phyloP scores from a whole-genome alignment of 1,140 invertebrate genomes.

The Zaprionus vittiger region DNA sequence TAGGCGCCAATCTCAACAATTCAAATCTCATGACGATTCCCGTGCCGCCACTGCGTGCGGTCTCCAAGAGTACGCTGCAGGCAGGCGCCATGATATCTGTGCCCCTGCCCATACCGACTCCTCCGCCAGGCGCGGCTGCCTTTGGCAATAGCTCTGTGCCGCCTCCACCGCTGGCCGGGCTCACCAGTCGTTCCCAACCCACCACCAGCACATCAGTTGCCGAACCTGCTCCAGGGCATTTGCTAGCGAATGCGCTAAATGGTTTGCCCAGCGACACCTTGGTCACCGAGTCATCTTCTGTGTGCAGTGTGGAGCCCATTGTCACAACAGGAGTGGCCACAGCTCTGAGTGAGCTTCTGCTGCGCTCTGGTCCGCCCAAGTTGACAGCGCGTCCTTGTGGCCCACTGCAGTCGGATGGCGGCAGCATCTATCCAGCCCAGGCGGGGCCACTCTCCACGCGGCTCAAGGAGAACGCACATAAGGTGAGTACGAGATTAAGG shows the following conservation, averaged over 20 bases:
- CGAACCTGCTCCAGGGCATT: slow-evolving; percentile 19
- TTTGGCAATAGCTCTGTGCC: slow-evolving; percentile 10
- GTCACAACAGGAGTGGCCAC: slow-evolving; percentile 70
- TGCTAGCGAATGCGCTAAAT: slow-evolving; percentile 60
- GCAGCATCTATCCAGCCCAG: slow-evolving; percentile 79
- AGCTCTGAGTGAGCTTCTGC: slow-evolving; percentile 78
- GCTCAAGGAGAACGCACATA: slow-evolving; percentile 85
- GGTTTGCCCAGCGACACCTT: slow-evolving; percentile 46
- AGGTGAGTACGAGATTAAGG: slow-evolving; percentile 65
- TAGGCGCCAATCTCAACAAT: slow-evolving; percentile 28
- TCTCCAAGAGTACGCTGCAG: slow-evolving; percentile 67
- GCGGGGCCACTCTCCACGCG: slow-evolving; percentile 83
- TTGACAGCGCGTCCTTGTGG: slow-evolving; percentile 83
- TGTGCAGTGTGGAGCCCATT: slow-evolving; percentile 45
- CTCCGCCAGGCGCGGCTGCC: not conserved
- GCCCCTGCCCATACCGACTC: not conserved
- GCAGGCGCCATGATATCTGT: slow-evolving; percentile 6
- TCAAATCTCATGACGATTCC: slow-evolving; percentile 65
- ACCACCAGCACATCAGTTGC: not conserved
- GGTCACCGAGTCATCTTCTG: slow-evolving; percentile 29
- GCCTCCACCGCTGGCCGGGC: slow-evolving; percentile 69
- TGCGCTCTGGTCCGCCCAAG: slow-evolving; percentile 81
- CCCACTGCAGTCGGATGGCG: slow-evolving; percentile 80
- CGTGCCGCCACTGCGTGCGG: slow-evolving; percentile 73
- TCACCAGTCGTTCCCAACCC: slow-evolving; percentile 37